phyloP scores from a whole-genome alignment of 2,113 vertebrate genomes.

The Strix aluco region DNA sequence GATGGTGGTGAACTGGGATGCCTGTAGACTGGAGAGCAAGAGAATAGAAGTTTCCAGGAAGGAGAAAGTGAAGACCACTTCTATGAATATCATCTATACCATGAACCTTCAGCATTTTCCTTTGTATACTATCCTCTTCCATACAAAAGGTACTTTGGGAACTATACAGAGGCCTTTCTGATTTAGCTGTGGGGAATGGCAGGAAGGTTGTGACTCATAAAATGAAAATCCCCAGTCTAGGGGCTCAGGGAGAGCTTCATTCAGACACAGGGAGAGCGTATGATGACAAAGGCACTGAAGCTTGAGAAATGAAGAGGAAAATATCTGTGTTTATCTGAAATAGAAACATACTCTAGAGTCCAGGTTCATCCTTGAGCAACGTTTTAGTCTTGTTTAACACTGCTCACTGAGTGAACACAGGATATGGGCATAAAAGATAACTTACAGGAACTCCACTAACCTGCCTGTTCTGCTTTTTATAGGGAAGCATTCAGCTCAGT shows the following conservation, averaged over 20 bases:
- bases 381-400: not conserved
- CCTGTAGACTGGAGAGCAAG: not conserved
- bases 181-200: not conserved
- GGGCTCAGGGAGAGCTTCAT: not conserved
- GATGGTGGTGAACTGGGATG: not conserved
- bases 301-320: not conserved
- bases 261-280: not conserved
- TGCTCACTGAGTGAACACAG: not conserved
- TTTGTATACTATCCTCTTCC: not conserved
- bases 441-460: not conserved
- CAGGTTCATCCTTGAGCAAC: not conserved
- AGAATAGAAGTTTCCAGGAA: not conserved
- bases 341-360: not conserved
- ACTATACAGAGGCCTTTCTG: not conserved
- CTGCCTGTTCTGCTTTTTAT: conserved; percentile 36
- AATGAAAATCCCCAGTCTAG: not conserved
- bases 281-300: not conserved
- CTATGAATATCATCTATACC: not conserved
- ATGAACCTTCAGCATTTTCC: not conserved
- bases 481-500: conserved; percentile 96
- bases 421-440: not conserved
- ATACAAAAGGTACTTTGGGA: not conserved
- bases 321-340: not conserved
- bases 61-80: not conserved
- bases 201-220: not conserved